Evolutionary conservation across 2,888 invertebrate species (phyloP).

Genomic region (Cetonia aurata): DNA sequence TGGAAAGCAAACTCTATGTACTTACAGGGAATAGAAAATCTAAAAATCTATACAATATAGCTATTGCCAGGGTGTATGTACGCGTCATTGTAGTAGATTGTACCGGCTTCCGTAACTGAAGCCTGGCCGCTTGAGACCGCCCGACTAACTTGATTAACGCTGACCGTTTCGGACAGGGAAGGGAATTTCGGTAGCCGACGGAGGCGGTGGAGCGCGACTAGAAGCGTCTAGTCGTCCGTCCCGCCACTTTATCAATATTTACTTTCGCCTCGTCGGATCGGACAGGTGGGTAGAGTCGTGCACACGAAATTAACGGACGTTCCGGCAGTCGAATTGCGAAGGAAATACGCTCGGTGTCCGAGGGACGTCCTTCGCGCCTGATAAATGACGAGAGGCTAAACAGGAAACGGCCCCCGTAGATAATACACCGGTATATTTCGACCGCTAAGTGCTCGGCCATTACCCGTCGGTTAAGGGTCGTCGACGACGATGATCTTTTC

Average conservation of each 20-base stretch:
- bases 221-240: slow-evolving; percentile 4
- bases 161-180: slow-evolving; percentile 53
- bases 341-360: slow-evolving; percentile 45
- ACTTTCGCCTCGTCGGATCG: slow-evolving; percentile 50
- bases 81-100: slow-evolving; percentile 45
- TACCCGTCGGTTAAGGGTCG: slow-evolving; percentile 51
- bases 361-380: slow-evolving; percentile 20
- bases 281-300: slow-evolving; percentile 51
- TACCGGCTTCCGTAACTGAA: slow-evolving; percentile 55
- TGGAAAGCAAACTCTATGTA: no score
- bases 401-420: slow-evolving; percentile 41
- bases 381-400: slow-evolving; percentile 42
- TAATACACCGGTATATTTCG: slow-evolving; percentile 21
- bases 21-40: no score
- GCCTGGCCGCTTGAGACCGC: slow-evolving; percentile 57
- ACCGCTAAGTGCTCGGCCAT: slow-evolving; percentile 53
- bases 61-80: slow-evolving; percentile 47
- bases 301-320: slow-evolving; percentile 55
- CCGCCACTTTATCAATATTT: slow-evolving; percentile 51
- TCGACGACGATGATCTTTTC: slow-evolving; percentile 48
- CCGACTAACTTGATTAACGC: slow-evolving; percentile 56
- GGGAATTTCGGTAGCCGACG: slow-evolving; percentile 51
- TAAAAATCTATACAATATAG: slow-evolving; percentile 8
- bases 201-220: slow-evolving; percentile 9
- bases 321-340: slow-evolving; percentile 49